Evolutionary conservation across 2,888 invertebrate genomes (phyloP), one percentile per base, ranked within the genome.

Genomic region (Linhomoeus sp.): DNA sequence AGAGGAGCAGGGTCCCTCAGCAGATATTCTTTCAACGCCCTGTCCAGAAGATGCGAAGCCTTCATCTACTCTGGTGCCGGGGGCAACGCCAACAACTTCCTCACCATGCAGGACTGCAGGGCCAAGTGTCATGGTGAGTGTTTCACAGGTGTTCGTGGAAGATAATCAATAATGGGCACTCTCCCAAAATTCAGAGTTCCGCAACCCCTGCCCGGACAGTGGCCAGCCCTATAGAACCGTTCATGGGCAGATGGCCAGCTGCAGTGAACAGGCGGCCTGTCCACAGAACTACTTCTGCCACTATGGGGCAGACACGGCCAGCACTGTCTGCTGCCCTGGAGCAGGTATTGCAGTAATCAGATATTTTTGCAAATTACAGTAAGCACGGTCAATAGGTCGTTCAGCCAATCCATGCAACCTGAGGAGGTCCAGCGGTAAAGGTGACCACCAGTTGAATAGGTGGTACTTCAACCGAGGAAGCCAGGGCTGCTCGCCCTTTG

Each of bases 31-130:
- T 59, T 55, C 47, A 55, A 57, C 47, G 45, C 24, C 19, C 49
- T 49, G 17, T 53, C 53, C 1, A 29, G 50, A 5, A 49, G 53
- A 15, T 59, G 59, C 48, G 52, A 52, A 20, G 50, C 49, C 15
- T 59, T 59, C 46, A 50, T 47, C 23, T 59, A 57, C 41, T 49
- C 49, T 19, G 59, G 59, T 35, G 45, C 46, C 19, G 55, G 53
- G 17, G 59, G 59, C 12, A 59, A 59, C 41, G 51, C 53, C 25
- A 59, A 59, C 49, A 54, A 53, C 22, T 59, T 59, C 45, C 50
- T 53, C 19, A 49, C 52, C 1, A 35, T 51, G 3, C 49, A 51
- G 22, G 45, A 45, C 14, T 59, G 59, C 33, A 35, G 47, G 41
- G 49, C 45, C 15, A 47, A 51, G 9, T 59, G 59, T 51, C 58